Conservation (phyloP, 2,888 invertebrate species). For the Lepidocyrtoides sp. region DNA sequence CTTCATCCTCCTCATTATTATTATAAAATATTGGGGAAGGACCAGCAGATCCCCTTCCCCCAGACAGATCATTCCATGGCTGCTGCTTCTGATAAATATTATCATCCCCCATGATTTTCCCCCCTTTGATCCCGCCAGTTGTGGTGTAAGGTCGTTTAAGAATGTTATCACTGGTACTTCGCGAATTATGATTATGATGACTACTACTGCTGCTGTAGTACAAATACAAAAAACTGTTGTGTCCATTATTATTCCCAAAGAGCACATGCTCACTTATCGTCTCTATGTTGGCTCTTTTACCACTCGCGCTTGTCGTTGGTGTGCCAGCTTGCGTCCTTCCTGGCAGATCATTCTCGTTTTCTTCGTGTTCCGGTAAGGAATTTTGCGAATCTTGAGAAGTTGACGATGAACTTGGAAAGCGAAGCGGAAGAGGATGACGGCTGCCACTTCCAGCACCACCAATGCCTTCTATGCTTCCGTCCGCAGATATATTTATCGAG, state of each 20-base stretch:
- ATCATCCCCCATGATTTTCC: slow-evolving; percentile 39
- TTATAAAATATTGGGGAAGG: slow-evolving; percentile 17
- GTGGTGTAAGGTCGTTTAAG: slow-evolving; percentile 58
- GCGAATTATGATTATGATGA: neutral
- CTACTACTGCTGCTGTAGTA: slow-evolving; percentile 66
- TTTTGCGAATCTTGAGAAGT: neutral
- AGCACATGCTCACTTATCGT: slow-evolving; percentile 73
- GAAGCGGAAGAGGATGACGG: neutral
- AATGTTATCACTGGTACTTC: neutral
- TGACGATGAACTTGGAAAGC: slow-evolving; percentile 43
- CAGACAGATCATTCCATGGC: slow-evolving; percentile 57
- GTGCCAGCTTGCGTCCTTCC: neutral
- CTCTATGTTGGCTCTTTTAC: slow-evolving; percentile 47
- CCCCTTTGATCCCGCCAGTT: slow-evolving; percentile 35
- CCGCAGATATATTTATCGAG: slow-evolving; percentile 14
- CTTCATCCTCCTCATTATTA: slow-evolving; percentile 1
- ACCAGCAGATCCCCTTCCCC: slow-evolving; percentile 37
- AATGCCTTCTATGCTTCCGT: no score
- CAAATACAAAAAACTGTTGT: slow-evolving; percentile 68
- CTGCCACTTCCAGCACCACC: neutral
- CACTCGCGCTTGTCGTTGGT: no score
- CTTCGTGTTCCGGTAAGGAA: neutral
- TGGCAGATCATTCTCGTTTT: slow-evolving; percentile 5
- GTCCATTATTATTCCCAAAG: slow-evolving; percentile 73
- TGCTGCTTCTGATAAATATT: neutral